Base-by-base conservation (phyloP, 2,888 invertebrate genomes). In the Melanostoma mellinum region DNA sequence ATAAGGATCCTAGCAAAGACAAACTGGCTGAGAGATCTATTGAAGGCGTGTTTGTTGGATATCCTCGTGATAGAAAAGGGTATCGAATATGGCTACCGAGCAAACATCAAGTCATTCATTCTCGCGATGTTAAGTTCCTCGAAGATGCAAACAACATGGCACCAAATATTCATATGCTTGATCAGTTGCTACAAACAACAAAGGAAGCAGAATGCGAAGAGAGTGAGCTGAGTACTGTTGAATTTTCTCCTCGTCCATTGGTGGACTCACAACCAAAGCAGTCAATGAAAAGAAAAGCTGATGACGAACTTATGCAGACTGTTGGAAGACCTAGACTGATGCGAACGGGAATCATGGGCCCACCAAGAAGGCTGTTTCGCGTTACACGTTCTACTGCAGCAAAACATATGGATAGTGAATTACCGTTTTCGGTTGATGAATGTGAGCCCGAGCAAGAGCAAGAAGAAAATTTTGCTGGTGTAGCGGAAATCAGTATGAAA, bases 1-100 rank as follows among this genome's bases (percentile, higher is more conserved):
- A 80, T 9, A 75, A 80, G 35, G 60, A 68, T 48, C 77, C 56
- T 52, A 38, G 4, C 4, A 81, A 81, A 42, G 68, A 52, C 20
- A 82, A 82, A 1, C 20, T 76, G 10, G 61, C 56, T 4, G 63
- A 68, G 8, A 46, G 60, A 69, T 40, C 71, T 8, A 10, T 55
- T 36, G 73, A 80, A n/a, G n/a, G 73, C 76, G 76, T 8, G 61
- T 72, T 76, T 20, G 20, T 20, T 20, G 20, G 20, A 20, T 20
- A 20, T 20, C 20, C 20, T 1, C 20, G 20, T 20, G 20, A 20
- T 10, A 40, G 72, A 35, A 73, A 79, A 52, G 73, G 53, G 32
- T 73, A 73, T 55, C 46, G 50, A n/a, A 46, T 79, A 32, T 68
- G 79, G 73, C 3, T 61, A n/a, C 61, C 61, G 20, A 42, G 30